Percentiles rank a stretch among this genome's conserved stretches.
Conservation (phyloP, 2,113 vertebrate genomes). For the Collichthys lucidus region DNA sequence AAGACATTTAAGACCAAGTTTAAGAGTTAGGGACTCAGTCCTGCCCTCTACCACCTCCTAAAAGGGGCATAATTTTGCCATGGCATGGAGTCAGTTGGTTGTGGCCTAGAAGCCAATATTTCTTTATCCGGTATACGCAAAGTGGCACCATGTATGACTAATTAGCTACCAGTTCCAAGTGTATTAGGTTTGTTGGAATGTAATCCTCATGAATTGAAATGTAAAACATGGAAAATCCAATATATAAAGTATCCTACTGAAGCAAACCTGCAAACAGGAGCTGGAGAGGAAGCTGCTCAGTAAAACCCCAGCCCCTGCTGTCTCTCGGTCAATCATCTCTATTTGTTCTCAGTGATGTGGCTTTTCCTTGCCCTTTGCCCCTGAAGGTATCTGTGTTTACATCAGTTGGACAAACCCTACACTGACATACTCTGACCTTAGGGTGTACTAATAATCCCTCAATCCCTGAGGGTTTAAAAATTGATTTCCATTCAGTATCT, state of each 20-base stretch:
- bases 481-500: slow-evolving; percentile 45
- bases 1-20: neutral
- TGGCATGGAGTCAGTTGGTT: neutral
- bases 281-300: neutral
- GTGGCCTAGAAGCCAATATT: too few relatives aligned
- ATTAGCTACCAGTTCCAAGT: neutral
- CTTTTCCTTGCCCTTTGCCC: slow-evolving; percentile 28
- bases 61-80: too few relatives aligned
- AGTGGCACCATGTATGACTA: neutral
- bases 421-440: slow-evolving; percentile 23
- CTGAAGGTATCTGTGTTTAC: slow-evolving; percentile 23
- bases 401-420: slow-evolving; percentile 15
- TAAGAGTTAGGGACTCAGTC: too few relatives aligned
- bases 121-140: neutral
- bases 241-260: neutral
- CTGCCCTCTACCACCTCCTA: too few relatives aligned
- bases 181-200: neutral
- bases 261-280: neutral
- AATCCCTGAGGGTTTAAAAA: slow-evolving; percentile 15
- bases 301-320: neutral
- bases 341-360: slow-evolving; percentile 23
- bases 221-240: neutral
- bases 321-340: neutral
- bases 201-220: neutral
- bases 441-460: slow-evolving; percentile 24